phyloP scores from a whole-genome alignment of 1,140 invertebrate genomes.

The Psilanteris sp. region DNA sequence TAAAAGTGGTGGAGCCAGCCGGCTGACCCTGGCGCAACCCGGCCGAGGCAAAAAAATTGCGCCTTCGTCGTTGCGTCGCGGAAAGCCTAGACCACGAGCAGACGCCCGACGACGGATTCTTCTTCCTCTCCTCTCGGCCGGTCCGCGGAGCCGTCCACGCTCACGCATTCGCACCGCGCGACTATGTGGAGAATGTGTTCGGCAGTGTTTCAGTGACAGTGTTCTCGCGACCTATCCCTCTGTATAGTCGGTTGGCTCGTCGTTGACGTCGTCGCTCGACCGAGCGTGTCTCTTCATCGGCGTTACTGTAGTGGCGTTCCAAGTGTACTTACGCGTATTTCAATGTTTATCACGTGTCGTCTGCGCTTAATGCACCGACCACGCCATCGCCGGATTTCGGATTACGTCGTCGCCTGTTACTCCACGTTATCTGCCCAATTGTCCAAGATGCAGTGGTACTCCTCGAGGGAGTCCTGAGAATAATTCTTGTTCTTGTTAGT shows the following conservation, averaged over 20 bases:
- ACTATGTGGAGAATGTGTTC: conserved; percentile 58
- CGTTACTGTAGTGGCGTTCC: conserved; percentile 30
- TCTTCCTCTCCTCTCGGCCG: conserved; percentile 2
- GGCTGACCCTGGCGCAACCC: conserved; percentile 76
- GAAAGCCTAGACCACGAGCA: conserved; percentile 7
- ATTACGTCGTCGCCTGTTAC: conserved; percentile 52
- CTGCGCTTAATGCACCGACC: conserved; percentile 50
- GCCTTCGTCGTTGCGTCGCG: conserved; percentile 40
- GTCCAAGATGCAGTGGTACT: conserved; percentile 64
- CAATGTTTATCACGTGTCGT: conserved; percentile 63
- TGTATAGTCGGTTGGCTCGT: conserved; percentile 49
- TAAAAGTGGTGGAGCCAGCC: conserved; percentile 78
- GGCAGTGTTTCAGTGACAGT: conserved; percentile 61
- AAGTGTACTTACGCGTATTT: conserved; percentile 50
- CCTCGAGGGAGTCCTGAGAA: conserved; percentile 72
- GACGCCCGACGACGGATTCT: background rate
- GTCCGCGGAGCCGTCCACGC: background rate
- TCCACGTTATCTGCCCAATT: conserved; percentile 32
- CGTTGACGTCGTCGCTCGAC: conserved; percentile 3
- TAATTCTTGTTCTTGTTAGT: conserved; percentile 33
- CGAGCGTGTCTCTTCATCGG: conserved; percentile 33
- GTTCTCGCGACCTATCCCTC: conserved; percentile 62
- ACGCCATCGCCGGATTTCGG: conserved; percentile 46
- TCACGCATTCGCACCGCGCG: conserved; percentile 43
- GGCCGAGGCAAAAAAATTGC: conserved; percentile 63